Evolutionary conservation across 2,888 invertebrate species (phyloP).

Genomic region (Folsomia manolachei): DNA sequence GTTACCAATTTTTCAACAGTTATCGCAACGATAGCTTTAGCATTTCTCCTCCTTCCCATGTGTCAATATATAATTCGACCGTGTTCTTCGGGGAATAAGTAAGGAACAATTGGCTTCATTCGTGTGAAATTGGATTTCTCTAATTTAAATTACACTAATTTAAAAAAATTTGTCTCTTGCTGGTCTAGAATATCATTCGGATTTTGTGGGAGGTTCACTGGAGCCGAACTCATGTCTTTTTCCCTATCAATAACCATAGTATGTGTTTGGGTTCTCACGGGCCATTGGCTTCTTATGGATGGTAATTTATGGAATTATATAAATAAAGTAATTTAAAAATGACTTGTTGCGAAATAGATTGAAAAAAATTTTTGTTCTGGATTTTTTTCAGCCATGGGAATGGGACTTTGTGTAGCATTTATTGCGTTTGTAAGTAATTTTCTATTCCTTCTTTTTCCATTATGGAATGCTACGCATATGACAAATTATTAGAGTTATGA

Average conservation of each 20-base stretch:
- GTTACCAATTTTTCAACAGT: constrained; percentile 66
- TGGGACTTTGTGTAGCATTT: constrained; percentile 96
- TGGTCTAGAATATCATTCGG: constrained; percentile 75
- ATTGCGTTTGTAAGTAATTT: constrained; percentile 96
- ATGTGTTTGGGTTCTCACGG: constrained; percentile 95
- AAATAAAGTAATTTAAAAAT: too few relatives aligned
- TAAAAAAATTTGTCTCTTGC: neutral
- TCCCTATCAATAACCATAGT: constrained; percentile 88
- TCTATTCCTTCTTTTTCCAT: too few relatives aligned
- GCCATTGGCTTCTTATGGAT: constrained; percentile 98
- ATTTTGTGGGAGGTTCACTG: constrained; percentile 88
- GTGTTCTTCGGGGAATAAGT: constrained; percentile 76
- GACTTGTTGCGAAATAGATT: too few relatives aligned
- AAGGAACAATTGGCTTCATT: constrained; percentile 41
- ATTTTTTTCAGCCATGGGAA: constrained; percentile 78
- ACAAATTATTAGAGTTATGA: too few relatives aligned
- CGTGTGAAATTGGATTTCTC: neutral
- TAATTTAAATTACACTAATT: constrained; percentile 2
- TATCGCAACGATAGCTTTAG: constrained; percentile 93
- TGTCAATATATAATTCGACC: constrained; percentile 90
- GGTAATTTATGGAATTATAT: constrained; percentile 58
- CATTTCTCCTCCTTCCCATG: constrained; percentile 93
- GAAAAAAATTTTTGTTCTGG: neutral
- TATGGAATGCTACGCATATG: too few relatives aligned
- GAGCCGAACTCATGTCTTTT: constrained; percentile 90